A percentile compares a stretch with the other conserved stretches of the same genome.
Evolutionary conservation across 2,113 vertebrate species (phyloP).

Genomic region (Perognathus longimembris): DNA sequence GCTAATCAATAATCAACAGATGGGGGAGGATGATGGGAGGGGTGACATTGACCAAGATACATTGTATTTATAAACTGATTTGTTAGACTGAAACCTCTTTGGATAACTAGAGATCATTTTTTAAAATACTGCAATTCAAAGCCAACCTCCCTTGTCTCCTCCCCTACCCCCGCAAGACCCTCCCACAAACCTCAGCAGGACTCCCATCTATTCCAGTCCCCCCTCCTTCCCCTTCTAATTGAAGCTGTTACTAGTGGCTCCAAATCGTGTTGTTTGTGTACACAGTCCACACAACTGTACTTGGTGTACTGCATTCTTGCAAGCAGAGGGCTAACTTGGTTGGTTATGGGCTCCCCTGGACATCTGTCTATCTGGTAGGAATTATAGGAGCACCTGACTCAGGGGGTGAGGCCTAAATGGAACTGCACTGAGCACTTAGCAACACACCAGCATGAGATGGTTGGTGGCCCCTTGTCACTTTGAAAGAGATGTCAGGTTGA

Average conservation of each 20-base stretch:
- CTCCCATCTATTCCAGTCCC: background rate
- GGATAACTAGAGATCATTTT: too few species aligned
- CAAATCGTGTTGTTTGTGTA: too few species aligned
- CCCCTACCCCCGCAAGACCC: too few species aligned
- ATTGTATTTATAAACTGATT: too few species aligned
- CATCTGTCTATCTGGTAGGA: background rate
- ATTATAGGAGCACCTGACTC: background rate
- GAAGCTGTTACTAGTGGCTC: background rate
- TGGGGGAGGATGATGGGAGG: too few species aligned
- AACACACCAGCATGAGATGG: background rate
- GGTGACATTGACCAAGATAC: too few species aligned
- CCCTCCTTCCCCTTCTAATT: background rate
- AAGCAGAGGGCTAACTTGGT: background rate
- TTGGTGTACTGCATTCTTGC: background rate
- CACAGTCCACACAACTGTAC: background rate
- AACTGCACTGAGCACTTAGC: fast-evolving
- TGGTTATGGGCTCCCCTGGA: background rate
- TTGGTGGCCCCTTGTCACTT: background rate
- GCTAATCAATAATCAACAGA: background rate
- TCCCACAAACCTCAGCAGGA: too few species aligned
- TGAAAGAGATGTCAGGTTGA: background rate
- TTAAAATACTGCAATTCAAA: too few species aligned
- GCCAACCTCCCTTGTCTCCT: too few species aligned
- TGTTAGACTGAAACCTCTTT: too few species aligned
- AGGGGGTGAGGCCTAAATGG: background rate